Evolutionary conservation across 2,888 invertebrate genomes (phyloP), one percentile per base, ranked within the genome.

Genomic region (Troides oblongomaculatus): DNA sequence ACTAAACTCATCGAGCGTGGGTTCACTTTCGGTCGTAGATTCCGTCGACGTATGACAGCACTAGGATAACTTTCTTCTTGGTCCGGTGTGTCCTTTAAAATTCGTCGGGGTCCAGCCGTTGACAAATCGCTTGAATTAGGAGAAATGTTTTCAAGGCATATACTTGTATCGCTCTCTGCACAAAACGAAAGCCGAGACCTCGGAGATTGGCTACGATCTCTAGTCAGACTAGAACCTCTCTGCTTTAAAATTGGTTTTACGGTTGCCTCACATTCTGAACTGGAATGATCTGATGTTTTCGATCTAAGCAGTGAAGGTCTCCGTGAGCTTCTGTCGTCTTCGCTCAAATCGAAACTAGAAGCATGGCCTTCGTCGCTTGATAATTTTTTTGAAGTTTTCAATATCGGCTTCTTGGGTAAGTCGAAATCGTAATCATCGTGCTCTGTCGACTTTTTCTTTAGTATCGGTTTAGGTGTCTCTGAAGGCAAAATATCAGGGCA

Each of bases 361-460:
- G 91, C 83, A 73, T 93, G 88, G 70, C 92, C 89, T 81, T 95
- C 95, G 76, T 95, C 95, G 65, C 94, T 93, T 43, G 94, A 95
- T 79, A 94, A 93, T 80, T 94, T 95, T 76, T 95, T 94, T 1
- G 95, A 94, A 62, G 94, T 94, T 84, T 97, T 97, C 60, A 97
- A 88, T 76, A 97, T 97, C 46, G 97, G 96, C 80, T 94, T 95
- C 78, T 94, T 95, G 0, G 95, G 95, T 75, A 94, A 93, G 64
- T 96, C 95, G 76, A 95, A 96, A 63, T 95, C 95, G 78, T 94
- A 93, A 77, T 96, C 96, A 73, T 95, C 95, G 62, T 95, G 95
- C 79, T 96, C 96, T 73, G 95, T 95, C 0, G 95, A 95, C 84
- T 97, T 97, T 90, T 98, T 98, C 88, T 97, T 97, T 57, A 97